phyloP scores from a whole-genome alignment of 2,888 invertebrate genomes.

The Trissonchulus latispiculum region DNA sequence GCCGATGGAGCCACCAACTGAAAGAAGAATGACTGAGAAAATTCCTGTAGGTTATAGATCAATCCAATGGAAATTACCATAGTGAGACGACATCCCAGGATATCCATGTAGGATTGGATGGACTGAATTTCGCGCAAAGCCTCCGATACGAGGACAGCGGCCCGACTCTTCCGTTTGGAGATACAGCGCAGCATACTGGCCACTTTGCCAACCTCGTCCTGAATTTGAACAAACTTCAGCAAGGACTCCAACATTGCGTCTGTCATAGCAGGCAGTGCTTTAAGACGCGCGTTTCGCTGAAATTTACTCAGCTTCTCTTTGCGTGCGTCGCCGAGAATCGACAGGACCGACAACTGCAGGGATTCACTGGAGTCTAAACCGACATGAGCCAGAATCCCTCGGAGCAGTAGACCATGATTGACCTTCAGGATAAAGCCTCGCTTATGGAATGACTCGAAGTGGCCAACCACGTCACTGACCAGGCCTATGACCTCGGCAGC shows the following conservation, averaged over 20 bases:
- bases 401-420: slow-evolving; percentile 66
- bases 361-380: slow-evolving; percentile 7
- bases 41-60: slow-evolving; percentile 56
- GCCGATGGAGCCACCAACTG: slow-evolving; percentile 57
- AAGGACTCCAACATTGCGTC: neutral
- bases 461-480: slow-evolving; percentile 62
- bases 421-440: slow-evolving; percentile 61
- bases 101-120: slow-evolving; percentile 60
- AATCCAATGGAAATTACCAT: slow-evolving; percentile 55
- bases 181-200: slow-evolving; percentile 56
- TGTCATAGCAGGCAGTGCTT: neutral
- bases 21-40: slow-evolving; percentile 57
- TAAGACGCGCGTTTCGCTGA: neutral
- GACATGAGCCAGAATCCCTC: slow-evolving; percentile 8
- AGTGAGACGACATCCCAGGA: slow-evolving; percentile 58
- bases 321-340: neutral
- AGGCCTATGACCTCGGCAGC: slow-evolving; percentile 76
- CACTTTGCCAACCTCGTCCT: slow-evolving; percentile 56
- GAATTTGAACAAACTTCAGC: slow-evolving; percentile 48
- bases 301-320: neutral
- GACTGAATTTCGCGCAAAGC: slow-evolving; percentile 65
- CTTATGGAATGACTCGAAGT: slow-evolving; percentile 57
- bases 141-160: slow-evolving; percentile 55
- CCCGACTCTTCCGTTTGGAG: slow-evolving; percentile 60
- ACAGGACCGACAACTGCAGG: neutral